Base-by-base conservation (phyloP, 2,888 invertebrate species). In the Catocala sponsa region DNA sequence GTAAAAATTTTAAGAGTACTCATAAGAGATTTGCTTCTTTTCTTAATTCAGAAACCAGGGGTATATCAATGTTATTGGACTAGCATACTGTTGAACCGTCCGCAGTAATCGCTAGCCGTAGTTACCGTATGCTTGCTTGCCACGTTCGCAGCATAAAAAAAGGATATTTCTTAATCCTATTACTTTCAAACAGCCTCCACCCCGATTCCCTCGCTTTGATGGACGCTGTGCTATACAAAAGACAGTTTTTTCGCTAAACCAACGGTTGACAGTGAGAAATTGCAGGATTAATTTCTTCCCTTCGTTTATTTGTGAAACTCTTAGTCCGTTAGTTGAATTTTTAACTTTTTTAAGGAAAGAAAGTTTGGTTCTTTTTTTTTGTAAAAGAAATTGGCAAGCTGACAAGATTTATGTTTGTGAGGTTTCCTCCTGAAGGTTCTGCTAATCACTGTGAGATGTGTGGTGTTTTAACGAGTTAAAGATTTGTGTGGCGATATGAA, bases 191-290 rank as follows among this genome's bases (percentile, higher is more conserved):
- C 25, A 1, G 35, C 9, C 35, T 0, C n/a, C 5, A 41, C 9
- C 2, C 33, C 12, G 15, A 12, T 47, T 46, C 11, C 12, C 25
- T 13, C 42, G 50, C 15, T 32, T 53, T 10, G 25, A 48, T 49
- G 44, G 56, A 53, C 49, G 41, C 13, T 10, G n/a, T 15, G 11
- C 54, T 46, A 50, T 46, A 57, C 32, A 56, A 65, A 59, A 56
- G 49, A 59, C 68, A 66, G 68, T 76, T 79, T 79, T 79, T 77
- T 68, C 69, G 73, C 71, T 73, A 79, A 80, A 74, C 75, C 75
- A 58, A 61, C 57, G 59, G 60, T 44, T 76, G 81, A 81, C 81
- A 79, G 70, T 80, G 81, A 81, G 67, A 70, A 79, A 81, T 81
- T 68, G 74, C 51, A n/a, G 74, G 81, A 81, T 80, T 81, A 80